Evolutionary conservation across 2,113 vertebrate species (phyloP).

Genomic region (Aythya baeri): DNA sequence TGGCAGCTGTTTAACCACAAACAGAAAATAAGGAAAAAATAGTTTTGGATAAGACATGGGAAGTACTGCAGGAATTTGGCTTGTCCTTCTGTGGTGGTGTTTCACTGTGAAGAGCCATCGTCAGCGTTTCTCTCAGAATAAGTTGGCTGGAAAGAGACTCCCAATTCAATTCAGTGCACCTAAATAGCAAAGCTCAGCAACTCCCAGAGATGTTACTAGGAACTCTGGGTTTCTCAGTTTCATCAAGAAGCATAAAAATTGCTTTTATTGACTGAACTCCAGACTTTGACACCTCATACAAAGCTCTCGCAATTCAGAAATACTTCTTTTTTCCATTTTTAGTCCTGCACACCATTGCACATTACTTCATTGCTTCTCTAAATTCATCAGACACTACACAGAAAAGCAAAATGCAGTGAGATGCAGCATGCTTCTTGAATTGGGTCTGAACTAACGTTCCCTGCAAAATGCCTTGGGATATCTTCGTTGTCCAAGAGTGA

Average conservation of each 20-base stretch:
- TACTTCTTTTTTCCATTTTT: neutral
- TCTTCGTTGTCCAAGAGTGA: neutral
- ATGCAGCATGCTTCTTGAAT: neutral
- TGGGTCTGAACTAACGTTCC: neutral
- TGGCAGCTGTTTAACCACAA: constrained; percentile 29
- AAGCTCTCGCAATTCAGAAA: neutral
- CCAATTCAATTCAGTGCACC: neutral
- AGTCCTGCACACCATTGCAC: neutral
- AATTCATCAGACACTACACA: neutral
- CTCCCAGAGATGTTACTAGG: neutral
- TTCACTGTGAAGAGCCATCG: accelerated
- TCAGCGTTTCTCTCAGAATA: constrained; percentile 14
- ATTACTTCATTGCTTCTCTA: neutral
- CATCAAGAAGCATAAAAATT: neutral
- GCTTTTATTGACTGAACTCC: neutral
- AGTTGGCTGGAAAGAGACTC: neutral
- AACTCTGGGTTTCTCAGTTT: neutral
- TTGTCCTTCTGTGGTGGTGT: neutral
- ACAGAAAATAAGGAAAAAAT: neutral
- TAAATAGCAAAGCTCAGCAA: constrained; percentile 9
- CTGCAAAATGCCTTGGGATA: neutral
- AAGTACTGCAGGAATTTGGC: constrained; percentile 3
- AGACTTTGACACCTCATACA: neutral
- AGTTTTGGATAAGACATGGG: neutral
- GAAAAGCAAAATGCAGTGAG: neutral